Evolutionary conservation across 2,888 invertebrate genomes (phyloP).

Genomic region (Metacarcinus magister): DNA sequence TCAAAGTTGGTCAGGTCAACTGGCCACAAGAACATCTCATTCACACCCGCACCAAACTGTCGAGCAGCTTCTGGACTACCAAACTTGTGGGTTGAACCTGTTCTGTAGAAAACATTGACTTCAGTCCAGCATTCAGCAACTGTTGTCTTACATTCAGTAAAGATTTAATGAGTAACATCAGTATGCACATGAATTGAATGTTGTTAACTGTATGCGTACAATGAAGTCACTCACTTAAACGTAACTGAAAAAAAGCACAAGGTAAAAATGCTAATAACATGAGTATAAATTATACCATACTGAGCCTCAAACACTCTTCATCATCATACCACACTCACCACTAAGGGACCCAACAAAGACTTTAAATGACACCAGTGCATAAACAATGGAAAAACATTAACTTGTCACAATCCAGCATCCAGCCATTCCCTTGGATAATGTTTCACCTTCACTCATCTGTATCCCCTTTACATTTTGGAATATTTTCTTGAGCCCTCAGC

Average conservation of each 20-base stretch:
- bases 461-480: no score
- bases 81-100: constrained; percentile 85
- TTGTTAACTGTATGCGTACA: no score
- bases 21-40: constrained; percentile 87
- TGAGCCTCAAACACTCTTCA: background rate
- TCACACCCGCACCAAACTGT: constrained; percentile 86
- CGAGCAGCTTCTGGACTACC: constrained; percentile 87
- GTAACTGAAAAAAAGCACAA: background rate
- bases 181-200: no score
- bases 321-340: background rate
- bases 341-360: background rate
- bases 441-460: background rate
- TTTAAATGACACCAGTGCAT: background rate
- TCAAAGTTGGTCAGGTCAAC: constrained; percentile 87
- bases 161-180: no score
- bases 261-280: background rate
- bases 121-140: background rate
- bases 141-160: background rate
- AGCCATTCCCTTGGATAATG: no score
- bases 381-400: no score
- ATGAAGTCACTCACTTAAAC: background rate
- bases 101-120: constrained; percentile 57
- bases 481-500: no score
- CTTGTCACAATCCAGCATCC: no score
- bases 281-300: background rate